Percentiles rank a stretch among this genome's conserved stretches.
Evolutionary conservation across 1,140 invertebrate genomes (phyloP).

Genomic region (Drosophila nigromelanica): DNA sequence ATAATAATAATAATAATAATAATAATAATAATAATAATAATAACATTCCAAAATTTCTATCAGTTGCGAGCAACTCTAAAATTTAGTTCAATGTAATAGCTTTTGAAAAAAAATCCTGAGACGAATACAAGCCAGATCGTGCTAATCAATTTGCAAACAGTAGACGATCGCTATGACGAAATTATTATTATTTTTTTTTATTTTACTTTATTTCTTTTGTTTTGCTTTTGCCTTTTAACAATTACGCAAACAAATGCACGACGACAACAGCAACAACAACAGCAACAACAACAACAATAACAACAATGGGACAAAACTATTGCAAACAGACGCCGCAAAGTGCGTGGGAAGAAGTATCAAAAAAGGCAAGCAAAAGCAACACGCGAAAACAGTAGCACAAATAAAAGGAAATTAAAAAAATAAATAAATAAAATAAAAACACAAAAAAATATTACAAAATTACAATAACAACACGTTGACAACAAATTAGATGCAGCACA

Average conservation of each 20-base stretch:
- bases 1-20: too few species aligned
- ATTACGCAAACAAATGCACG: conserved; percentile 76
- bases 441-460: conserved; percentile 70
- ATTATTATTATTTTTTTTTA: conserved; percentile 47
- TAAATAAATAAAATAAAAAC: conserved; percentile 3
- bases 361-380: conserved; percentile 10
- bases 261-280: conserved; percentile 41
- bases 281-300: conserved; percentile 14
- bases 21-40: too few species aligned
- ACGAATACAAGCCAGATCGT: conserved; percentile 27
- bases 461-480: conserved; percentile 55
- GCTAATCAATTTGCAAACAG: conserved; percentile 41
- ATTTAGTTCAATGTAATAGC: too few species aligned
- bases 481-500: conserved; percentile 79
- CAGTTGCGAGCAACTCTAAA: not conserved
- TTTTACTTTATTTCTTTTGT: conserved; percentile 31
- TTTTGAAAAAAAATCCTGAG: not conserved
- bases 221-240: conserved; percentile 37
- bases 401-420: conserved; percentile 17
- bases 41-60: too few species aligned
- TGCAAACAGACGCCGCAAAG: conserved; percentile 34
- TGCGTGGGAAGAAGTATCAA: conserved; percentile 67
- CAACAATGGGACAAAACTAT: conserved; percentile 39
- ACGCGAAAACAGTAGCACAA: conserved; percentile 34
- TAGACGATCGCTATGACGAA: conserved; percentile 63